Evolutionary conservation across 2,113 vertebrate species (phyloP).

Genomic region (Gadus macrocephalus): DNA sequence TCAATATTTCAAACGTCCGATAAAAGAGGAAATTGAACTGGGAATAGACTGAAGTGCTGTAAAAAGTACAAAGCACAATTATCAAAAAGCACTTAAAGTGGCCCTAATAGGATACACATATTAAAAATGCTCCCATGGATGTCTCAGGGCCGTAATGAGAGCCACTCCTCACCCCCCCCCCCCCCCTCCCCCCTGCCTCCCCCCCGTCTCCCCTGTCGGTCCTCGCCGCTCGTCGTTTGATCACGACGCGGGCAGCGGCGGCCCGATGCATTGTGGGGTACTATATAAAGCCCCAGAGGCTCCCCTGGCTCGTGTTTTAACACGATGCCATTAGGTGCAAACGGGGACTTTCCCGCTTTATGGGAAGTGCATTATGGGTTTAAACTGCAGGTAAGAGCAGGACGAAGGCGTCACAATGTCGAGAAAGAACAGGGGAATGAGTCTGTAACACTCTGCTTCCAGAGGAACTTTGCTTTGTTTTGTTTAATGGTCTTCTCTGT

Average conservation of each 20-base stretch:
- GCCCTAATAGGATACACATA: conserved; percentile 98
- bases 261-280: conserved; percentile 82
- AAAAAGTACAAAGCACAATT: conserved; percentile 99
- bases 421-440: conserved; percentile 26
- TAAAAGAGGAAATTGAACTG: conserved; percentile 99
- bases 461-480: conserved; percentile 25
- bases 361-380: conserved; percentile 74
- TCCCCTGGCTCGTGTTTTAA: conserved; percentile 73
- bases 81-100: conserved; percentile 99
- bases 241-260: conserved; percentile 73
- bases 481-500: conserved; percentile 5
- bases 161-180: conserved; percentile 63
- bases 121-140: conserved; percentile 99
- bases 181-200: conserved; percentile 51
- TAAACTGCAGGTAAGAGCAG: conserved; percentile 50
- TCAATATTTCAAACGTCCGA: conserved; percentile 99
- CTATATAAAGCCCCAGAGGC: conserved; percentile 81
- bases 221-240: conserved; percentile 73
- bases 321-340: conserved; percentile 85
- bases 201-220: conserved; percentile 10
- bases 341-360: conserved; percentile 90
- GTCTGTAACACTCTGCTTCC: conserved; percentile 43
- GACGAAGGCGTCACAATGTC: conserved; percentile 26
- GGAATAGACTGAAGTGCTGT: conserved; percentile 99
- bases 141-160: conserved; percentile 90